Conservation (phyloP, 2,113 vertebrate species). For the Puntigrus tetrazona region DNA sequence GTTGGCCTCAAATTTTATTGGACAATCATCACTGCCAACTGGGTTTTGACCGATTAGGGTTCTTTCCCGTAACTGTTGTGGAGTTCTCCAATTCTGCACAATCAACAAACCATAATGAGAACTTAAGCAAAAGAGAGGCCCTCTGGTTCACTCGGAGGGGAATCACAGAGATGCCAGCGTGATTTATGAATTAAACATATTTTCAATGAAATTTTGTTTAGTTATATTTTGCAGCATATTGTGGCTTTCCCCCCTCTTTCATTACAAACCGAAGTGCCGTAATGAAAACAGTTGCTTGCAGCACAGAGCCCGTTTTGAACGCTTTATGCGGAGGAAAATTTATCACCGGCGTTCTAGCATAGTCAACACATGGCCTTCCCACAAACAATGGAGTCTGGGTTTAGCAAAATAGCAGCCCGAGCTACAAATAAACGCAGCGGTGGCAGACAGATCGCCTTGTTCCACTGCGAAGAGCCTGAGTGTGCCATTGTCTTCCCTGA, state of each 20-base stretch:
- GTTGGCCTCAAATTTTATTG: constrained; percentile 47
- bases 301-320: constrained; percentile 41
- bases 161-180: constrained; percentile 58
- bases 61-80: constrained; percentile 58
- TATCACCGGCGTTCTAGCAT: constrained; percentile 46
- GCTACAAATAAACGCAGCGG: constrained; percentile 59
- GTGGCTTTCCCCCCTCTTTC: constrained; percentile 57
- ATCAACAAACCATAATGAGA: constrained; percentile 66
- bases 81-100: constrained; percentile 55
- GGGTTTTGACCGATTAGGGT: constrained; percentile 58
- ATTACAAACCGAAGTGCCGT: constrained; percentile 53
- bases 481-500: constrained; percentile 63
- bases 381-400: constrained; percentile 52
- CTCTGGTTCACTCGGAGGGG: constrained; percentile 57
- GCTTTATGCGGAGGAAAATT: constrained; percentile 55
- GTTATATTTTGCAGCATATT: constrained; percentile 57
- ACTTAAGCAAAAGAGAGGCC: constrained; percentile 59
- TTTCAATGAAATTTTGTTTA: constrained; percentile 57
- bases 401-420: constrained; percentile 45
- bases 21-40: constrained; percentile 50
- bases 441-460: constrained; percentile 60
- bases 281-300: constrained; percentile 57
- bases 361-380: constrained; percentile 43
- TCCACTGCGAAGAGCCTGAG: constrained; percentile 60
- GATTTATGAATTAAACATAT: constrained; percentile 64